Conservation (phyloP, 2,797 vertebrate species). For the Acomys russatus region DNA sequence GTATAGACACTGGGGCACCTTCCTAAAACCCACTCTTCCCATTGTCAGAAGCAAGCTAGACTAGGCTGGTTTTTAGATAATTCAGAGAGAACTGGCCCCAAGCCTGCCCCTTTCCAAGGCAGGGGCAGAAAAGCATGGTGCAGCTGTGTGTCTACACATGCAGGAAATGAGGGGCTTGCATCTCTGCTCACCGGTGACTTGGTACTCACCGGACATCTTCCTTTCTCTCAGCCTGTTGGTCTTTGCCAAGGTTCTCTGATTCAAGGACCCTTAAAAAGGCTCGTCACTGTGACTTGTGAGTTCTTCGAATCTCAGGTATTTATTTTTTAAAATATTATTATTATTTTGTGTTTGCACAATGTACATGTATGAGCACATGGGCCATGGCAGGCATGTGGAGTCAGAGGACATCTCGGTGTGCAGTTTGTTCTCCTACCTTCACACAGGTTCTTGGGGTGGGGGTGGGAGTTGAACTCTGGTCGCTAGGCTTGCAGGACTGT, state of each 20-base stretch:
- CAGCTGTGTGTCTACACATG: not conserved
- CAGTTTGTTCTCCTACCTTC: not conserved
- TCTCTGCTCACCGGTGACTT: not conserved
- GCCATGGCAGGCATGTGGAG: not conserved
- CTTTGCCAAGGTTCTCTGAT: slow-evolving; percentile 84
- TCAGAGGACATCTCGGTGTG: too few species aligned
- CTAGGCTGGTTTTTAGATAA: not conserved
- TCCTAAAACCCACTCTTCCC: not conserved
- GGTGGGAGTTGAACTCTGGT: not conserved
- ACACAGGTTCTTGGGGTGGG: not conserved
- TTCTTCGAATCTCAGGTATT: slow-evolving; percentile 87
- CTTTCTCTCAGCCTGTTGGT: slow-evolving; percentile 83
- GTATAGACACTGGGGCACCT: not conserved
- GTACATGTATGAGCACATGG: not conserved
- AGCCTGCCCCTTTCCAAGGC: not conserved
- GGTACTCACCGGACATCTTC: not conserved
- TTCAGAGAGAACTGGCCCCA: not conserved
- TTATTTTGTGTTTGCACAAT: not conserved
- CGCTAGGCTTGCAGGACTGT: not conserved
- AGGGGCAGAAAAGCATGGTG: not conserved
- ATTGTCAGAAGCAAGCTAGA: not conserved
- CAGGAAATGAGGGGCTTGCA: not conserved
- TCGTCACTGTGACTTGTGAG: slow-evolving; percentile 77
- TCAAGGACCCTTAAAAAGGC: rapidly evolving
- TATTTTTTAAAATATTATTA: not conserved